phyloP scores from a whole-genome alignment of 2,113 vertebrate genomes.

The Cyphomyrus discorhynchus region DNA sequence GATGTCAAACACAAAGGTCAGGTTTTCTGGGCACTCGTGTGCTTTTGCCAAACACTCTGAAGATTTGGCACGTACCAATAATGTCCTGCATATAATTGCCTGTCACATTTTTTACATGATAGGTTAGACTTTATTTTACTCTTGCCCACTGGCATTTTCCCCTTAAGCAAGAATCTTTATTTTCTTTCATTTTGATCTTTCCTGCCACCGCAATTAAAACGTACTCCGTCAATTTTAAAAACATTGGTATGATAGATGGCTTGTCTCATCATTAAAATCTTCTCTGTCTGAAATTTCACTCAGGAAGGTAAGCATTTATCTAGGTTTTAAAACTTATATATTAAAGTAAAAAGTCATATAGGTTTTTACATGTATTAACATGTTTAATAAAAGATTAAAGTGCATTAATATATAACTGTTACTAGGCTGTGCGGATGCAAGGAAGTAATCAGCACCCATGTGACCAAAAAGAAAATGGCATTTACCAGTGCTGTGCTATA shows the following conservation, averaged over 20 bases:
- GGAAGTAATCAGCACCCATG: not conserved
- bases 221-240: not conserved
- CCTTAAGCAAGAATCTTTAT: not conserved
- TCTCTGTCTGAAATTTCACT: not conserved
- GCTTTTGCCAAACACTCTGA: not conserved
- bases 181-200: not conserved
- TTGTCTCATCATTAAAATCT: not conserved
- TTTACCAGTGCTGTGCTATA: not conserved
- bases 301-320: not conserved
- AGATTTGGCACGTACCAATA: not conserved
- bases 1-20: not conserved
- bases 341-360: too few species aligned
- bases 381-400: not conserved
- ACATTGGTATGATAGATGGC: not conserved
- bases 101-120: not conserved
- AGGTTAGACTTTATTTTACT: not conserved
- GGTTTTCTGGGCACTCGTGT: not conserved
- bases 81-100: not conserved
- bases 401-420: not conserved
- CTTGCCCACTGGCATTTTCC: too few species aligned
- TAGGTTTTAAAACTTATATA: not conserved
- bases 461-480: not conserved
- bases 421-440: not conserved
- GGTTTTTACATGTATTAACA: not conserved
- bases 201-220: not conserved